Percentiles rank a stretch among this genome's conserved stretches.
phyloP scores from a whole-genome alignment of 2,113 vertebrate genomes.

The Aegotheles bennettii region DNA sequence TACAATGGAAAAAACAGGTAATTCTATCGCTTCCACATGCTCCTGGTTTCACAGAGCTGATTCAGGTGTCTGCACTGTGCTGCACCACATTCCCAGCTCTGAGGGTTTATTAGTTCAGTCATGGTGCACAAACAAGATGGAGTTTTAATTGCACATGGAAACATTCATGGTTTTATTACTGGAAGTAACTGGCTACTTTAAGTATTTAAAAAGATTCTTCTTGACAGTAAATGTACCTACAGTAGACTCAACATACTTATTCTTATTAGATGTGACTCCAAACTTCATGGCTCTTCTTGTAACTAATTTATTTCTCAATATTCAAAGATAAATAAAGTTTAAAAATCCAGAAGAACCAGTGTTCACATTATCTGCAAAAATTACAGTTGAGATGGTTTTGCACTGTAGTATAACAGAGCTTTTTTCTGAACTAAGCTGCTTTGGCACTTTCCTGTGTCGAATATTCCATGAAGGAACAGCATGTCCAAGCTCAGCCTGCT shows the following conservation, averaged over 20 bases:
- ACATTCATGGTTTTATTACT: not conserved
- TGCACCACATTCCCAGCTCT: not conserved
- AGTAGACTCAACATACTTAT: not conserved
- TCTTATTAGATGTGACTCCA: not conserved
- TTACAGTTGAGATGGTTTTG: not conserved
- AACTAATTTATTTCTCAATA: not conserved
- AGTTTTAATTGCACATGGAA: not conserved
- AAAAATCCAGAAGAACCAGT: not conserved
- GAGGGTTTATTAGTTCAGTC: not conserved
- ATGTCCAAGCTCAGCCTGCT: not conserved
- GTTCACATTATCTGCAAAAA: not conserved
- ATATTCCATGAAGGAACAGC: not conserved
- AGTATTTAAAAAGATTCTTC: not conserved
- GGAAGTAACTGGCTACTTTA: not conserved
- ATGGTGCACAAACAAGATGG: not conserved
- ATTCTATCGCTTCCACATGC: not conserved
- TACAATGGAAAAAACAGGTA: not conserved
- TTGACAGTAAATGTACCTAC: not conserved
- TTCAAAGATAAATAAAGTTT: not conserved
- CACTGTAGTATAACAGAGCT: not conserved
- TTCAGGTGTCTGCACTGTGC: not conserved
- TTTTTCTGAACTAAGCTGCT: not conserved
- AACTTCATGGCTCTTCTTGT: not conserved
- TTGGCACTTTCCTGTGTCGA: not conserved
- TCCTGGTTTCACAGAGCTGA: not conserved